Evolutionary conservation across 2,797 vertebrate genomes (phyloP).

Genomic region (Sebastes diploproa): DNA sequence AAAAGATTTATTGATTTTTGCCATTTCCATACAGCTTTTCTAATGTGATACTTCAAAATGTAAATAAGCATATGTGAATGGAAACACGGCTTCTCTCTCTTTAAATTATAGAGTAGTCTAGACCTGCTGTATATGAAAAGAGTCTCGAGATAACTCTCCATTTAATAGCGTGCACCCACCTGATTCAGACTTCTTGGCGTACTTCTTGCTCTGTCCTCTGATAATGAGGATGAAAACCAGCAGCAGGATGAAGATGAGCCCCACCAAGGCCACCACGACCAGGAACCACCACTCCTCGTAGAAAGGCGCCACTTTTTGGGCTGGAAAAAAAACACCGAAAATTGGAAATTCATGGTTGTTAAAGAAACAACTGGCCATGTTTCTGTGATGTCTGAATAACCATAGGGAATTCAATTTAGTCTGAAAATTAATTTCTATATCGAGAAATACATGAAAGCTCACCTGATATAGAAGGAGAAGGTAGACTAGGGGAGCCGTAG

Average conservation of each 20-base stretch:
- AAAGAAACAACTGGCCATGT: not conserved
- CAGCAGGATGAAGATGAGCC: constrained; percentile 98
- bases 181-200: constrained; percentile 93
- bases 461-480: constrained; percentile 96
- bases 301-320: constrained; percentile 95
- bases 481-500: constrained; percentile 93
- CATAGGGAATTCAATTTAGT: constrained; percentile 14
- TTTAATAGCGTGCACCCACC: constrained; percentile 79
- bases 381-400: constrained; percentile 32
- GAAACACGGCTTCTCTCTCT: too few species aligned
- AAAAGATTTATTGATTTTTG: too few species aligned
- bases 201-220: constrained; percentile 97
- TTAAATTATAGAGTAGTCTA: too few species aligned
- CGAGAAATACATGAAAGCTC: constrained; percentile 21
- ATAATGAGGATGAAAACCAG: constrained; percentile 98
- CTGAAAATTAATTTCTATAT: constrained; percentile 10
- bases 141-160: not conserved
- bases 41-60: too few species aligned
- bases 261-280: constrained; percentile 96
- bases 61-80: too few species aligned
- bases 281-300: constrained; percentile 99
- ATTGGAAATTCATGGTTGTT: constrained; percentile 24
- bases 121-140: too few species aligned
- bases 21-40: too few species aligned
- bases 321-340: constrained; percentile 70